Percentiles rank a stretch among this genome's conserved stretches.
phyloP scores from a whole-genome alignment of 2,888 invertebrate genomes.

The Panopea generosa region DNA sequence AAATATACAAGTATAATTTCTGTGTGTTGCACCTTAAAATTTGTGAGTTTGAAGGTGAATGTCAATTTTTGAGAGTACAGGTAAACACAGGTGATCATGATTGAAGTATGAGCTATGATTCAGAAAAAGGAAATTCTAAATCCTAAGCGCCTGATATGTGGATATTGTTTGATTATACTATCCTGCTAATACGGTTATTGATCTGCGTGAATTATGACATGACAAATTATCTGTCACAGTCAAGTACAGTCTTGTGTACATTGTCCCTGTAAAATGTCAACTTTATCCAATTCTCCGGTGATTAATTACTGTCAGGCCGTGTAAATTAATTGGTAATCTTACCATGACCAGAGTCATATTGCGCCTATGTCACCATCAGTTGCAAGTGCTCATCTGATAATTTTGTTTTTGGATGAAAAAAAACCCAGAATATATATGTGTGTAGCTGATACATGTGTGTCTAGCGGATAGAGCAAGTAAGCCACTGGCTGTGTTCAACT shows the following conservation, averaged over 20 bases:
- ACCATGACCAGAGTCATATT: conserved; percentile 4
- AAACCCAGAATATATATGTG: no score
- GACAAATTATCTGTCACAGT: conserved; percentile 58
- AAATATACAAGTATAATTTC: no score
- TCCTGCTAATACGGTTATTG: conserved; percentile 46
- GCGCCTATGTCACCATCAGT: background rate
- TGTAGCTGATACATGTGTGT: no score
- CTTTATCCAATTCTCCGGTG: conserved; percentile 49
- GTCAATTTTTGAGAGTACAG: background rate
- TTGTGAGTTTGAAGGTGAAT: background rate
- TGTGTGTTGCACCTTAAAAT: no score
- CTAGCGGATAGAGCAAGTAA: no score
- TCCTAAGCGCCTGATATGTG: background rate
- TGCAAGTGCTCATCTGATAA: no score
- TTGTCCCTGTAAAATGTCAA: conserved; percentile 38
- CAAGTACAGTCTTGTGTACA: conserved; percentile 49
- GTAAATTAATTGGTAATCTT: conserved; percentile 58
- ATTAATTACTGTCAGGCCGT: conserved; percentile 45
- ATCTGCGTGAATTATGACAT: conserved; percentile 58
- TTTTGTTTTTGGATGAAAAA: background rate
- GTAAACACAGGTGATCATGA: background rate
- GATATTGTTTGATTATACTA: conserved; percentile 44
- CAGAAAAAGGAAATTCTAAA: conserved; percentile 2
- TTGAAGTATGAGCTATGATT: background rate
- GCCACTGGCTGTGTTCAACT: no score